A percentile compares a stretch with the other conserved stretches of the same genome.
Conservation (phyloP, 2,888 invertebrate species). For the Perizoma affinitatum region DNA sequence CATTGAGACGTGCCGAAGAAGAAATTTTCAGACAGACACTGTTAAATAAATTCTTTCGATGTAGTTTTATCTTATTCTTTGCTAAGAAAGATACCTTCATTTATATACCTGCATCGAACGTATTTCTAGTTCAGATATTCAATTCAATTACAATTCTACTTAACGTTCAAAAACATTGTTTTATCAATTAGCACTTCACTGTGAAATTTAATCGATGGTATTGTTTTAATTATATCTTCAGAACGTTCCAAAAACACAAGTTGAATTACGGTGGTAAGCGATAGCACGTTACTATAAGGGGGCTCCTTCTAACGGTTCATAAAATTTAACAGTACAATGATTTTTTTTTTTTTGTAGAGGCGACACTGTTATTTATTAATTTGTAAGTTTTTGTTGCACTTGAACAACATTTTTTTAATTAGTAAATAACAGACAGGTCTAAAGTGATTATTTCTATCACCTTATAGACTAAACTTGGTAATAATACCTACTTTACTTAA, state of each 20-base stretch:
- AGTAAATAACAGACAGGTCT: no score
- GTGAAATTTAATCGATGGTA: constrained; percentile 11
- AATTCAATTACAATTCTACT: constrained; percentile 8
- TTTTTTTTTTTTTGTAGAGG: no score
- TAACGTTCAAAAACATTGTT: constrained; percentile 15
- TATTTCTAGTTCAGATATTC: neutral
- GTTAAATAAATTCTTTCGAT: constrained; percentile 24
- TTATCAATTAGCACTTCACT: constrained; percentile 14
- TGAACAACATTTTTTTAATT: no score
- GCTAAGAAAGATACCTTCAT: constrained; percentile 3
- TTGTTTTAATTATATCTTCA: constrained; percentile 26
- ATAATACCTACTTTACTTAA: no score
- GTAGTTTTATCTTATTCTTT: constrained; percentile 46
- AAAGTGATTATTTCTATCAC: no score
- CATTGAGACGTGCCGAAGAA: constrained; percentile 51
- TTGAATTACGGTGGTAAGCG: constrained; percentile 16
- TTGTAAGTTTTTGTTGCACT: neutral
- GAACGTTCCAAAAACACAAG: constrained; percentile 36
- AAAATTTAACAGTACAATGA: neutral
- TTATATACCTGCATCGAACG: neutral
- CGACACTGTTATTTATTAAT: no score
- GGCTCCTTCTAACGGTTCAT: constrained; percentile 4
- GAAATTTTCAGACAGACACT: constrained; percentile 37
- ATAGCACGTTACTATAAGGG: constrained; percentile 14
- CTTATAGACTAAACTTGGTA: no score